Conservation (phyloP, 2,113 vertebrate genomes). For the Charina bottae region DNA sequence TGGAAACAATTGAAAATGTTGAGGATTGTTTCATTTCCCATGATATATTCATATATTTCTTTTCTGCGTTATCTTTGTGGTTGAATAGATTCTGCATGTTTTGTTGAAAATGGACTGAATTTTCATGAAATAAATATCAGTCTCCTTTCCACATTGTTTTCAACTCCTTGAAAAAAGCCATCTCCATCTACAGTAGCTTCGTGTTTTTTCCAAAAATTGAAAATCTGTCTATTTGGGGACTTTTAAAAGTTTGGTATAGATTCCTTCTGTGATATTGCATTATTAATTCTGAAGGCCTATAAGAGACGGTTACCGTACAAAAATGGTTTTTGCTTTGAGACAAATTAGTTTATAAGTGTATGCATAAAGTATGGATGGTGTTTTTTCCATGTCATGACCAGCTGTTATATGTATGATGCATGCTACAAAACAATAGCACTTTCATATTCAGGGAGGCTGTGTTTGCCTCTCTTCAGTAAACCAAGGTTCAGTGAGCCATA, state of each 20-base stretch:
- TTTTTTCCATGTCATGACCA: background rate
- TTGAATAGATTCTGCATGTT: background rate
- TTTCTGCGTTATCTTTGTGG: background rate
- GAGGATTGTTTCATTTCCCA: background rate
- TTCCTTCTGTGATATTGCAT: background rate
- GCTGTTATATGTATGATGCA: background rate
- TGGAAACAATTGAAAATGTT: background rate
- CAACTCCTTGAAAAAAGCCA: background rate
- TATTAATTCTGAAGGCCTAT: background rate
- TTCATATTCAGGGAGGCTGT: background rate
- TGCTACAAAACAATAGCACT: background rate
- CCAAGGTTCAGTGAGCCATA: too few relatives aligned
- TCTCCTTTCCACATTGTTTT: background rate
- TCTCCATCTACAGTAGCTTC: background rate
- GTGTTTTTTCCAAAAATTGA: background rate
- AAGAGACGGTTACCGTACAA: background rate
- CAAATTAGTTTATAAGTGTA: background rate
- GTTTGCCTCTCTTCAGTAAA: too few relatives aligned
- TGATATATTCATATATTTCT: background rate
- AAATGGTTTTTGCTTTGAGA: background rate
- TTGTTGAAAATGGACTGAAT: background rate
- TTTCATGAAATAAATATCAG: background rate
- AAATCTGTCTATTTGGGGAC: background rate
- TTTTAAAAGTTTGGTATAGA: background rate
- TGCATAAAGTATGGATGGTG: background rate